Evolutionary conservation across 2,113 vertebrate genomes (phyloP).

Genomic region (Bubalus kerabau): DNA sequence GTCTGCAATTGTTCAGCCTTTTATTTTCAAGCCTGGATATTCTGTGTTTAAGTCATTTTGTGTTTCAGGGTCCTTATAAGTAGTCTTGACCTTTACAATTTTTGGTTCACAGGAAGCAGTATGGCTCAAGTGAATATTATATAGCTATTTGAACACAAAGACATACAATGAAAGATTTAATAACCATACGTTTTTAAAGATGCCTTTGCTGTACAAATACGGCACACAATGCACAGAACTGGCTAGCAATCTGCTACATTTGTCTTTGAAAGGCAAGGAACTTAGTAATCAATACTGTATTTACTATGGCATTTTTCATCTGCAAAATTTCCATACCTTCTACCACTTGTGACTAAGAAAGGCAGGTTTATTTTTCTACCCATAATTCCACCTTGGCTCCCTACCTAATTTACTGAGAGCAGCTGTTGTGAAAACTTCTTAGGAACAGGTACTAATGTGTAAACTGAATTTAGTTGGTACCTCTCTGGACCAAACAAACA

Average conservation of each 20-base stretch:
- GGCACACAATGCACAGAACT: neutral
- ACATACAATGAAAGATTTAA: neutral
- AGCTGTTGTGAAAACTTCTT: neutral
- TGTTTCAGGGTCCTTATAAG: neutral
- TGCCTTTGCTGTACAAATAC: neutral
- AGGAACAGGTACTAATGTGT: neutral
- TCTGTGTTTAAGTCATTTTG: neutral
- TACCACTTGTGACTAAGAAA: neutral
- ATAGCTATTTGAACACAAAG: neutral
- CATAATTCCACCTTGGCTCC: neutral
- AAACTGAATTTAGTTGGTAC: neutral
- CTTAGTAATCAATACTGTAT: neutral
- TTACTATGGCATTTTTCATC: neutral
- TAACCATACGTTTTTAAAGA: constrained; percentile 15
- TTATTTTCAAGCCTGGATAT: neutral
- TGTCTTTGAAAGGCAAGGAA: neutral
- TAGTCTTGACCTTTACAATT: neutral
- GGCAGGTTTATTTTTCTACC: neutral
- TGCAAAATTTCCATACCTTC: neutral
- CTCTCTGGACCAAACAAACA: neutral
- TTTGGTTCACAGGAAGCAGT: neutral
- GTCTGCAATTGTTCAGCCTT: neutral
- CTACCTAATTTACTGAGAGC: neutral
- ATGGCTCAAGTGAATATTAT: neutral
- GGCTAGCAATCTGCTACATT: neutral